Conservation (phyloP, 2,797 vertebrate genomes). For the Halcyon chelicuti region DNA sequence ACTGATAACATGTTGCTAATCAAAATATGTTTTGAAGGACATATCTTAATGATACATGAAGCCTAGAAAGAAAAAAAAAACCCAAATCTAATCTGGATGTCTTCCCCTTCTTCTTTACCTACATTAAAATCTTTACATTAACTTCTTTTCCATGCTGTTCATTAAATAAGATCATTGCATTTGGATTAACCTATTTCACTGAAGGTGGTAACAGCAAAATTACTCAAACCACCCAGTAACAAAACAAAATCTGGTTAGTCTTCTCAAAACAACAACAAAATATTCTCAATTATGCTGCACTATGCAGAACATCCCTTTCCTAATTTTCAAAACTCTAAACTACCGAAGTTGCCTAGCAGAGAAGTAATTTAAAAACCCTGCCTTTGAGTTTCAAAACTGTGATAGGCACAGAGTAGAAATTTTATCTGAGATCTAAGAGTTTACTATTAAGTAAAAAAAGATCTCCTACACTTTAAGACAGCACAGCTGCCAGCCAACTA, state of each 20-base stretch:
- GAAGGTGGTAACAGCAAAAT: background rate
- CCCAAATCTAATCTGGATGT: background rate
- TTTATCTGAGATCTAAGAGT: background rate
- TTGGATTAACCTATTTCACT: background rate
- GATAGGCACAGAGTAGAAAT: background rate
- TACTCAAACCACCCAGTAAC: background rate
- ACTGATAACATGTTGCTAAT: background rate
- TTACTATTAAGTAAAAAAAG: background rate
- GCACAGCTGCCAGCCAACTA: background rate
- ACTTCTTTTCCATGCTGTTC: background rate
- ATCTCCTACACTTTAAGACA: background rate
- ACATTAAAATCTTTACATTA: background rate
- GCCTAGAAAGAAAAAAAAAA: background rate
- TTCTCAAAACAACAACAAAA: background rate
- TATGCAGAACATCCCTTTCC: background rate
- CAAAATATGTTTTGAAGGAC: background rate
- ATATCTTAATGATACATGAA: background rate
- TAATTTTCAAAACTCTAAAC: background rate
- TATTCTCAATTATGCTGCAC: background rate
- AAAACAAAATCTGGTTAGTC: background rate
- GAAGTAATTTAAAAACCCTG: background rate
- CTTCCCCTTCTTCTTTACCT: background rate
- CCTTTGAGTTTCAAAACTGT: background rate
- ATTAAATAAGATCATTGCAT: background rate
- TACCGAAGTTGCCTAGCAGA: background rate